A percentile compares a stretch with the other conserved stretches of the same genome.
Conservation (phyloP, 2,888 invertebrate genomes). For the Teinopalpus imperialis region DNA sequence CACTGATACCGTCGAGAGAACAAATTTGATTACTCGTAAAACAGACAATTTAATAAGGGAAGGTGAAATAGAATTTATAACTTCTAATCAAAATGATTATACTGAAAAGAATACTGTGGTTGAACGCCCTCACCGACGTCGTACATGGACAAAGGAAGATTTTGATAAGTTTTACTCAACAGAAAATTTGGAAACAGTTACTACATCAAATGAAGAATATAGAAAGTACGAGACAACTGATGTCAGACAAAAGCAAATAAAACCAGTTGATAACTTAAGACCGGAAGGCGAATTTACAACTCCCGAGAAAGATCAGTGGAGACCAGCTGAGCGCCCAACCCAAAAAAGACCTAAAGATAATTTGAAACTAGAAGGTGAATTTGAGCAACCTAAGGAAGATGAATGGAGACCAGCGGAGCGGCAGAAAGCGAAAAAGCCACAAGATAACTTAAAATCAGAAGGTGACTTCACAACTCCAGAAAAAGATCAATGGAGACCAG, state of each 20-base stretch:
- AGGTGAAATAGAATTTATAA: slow-evolving; percentile 86
- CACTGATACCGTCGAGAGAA: slow-evolving; percentile 80
- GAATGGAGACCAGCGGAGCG: slow-evolving; percentile 74
- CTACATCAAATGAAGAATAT: slow-evolving; percentile 86
- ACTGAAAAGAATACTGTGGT: slow-evolving; percentile 80
- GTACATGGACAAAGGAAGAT: slow-evolving; percentile 88
- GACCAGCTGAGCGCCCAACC: slow-evolving; percentile 57
- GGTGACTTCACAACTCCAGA: slow-evolving; percentile 81
- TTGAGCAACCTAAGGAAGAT: slow-evolving; percentile 72
- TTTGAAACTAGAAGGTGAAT: slow-evolving; percentile 80
- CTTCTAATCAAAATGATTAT: slow-evolving; percentile 84
- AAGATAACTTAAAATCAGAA: slow-evolving; percentile 81
- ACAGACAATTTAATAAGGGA: slow-evolving; percentile 86
- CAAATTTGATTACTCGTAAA: slow-evolving; percentile 80
- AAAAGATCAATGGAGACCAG: slow-evolving; percentile 66
- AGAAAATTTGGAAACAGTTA: slow-evolving; percentile 77
- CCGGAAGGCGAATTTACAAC: slow-evolving; percentile 81
- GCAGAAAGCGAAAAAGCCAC: slow-evolving; percentile 61
- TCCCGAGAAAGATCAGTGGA: slow-evolving; percentile 52
- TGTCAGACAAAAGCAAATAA: slow-evolving; percentile 65
- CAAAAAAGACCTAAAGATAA: slow-evolving; percentile 62
- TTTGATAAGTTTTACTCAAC: slow-evolving; percentile 86
- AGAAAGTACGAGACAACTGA: slow-evolving; percentile 83
- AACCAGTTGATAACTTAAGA: slow-evolving; percentile 81
- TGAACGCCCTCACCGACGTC: slow-evolving; percentile 82